Evolutionary conservation across 1,140 invertebrate species (phyloP), one percentile per base, ranked within the genome.

Genomic region (Meloidogyne floridensis): DNA sequence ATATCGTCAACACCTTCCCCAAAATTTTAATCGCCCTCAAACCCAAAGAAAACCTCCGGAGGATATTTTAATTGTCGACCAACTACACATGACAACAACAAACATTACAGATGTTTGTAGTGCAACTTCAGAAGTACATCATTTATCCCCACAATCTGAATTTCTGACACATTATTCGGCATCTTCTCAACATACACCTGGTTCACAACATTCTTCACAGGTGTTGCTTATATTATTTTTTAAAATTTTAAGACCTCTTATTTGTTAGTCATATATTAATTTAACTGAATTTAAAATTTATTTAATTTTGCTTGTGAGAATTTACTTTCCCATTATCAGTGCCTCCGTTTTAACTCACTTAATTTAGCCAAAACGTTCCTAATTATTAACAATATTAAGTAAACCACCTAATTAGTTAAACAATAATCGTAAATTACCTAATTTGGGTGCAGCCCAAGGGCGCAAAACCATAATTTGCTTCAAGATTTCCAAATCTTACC

Each of bases 161-260:
- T 84, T 84, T 65, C 56, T 84, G 32, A 83, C 75, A 15, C 83
- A 85, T 51, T 84, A 84, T 75, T 77, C 83, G 18, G 59, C n/a
- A 65, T 83, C 81, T n/a, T 77, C 83, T 10, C 83, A 84, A 59
- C 86, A 85, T 20, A 84, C 83, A 20, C 83, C 83, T 8, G 83
- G 83, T 20, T 85, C 84, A 32, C 83, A 81, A 42, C 83, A 83
- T 53, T 79, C 51, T 18, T 71, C n/a, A 54, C 78, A 86, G 56
- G 75, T 77, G 20, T 81, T 69, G 20, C 5, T 43, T 10, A 54
- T 13, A 11, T 73, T 43, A 47, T 51, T 74, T 53, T 53, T 10
- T 9, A 72, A 9, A 9, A 42, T 74, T 56, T 75, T 20, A 32
- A 32, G 32, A 32, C 32, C 32, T 32, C 32, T 32, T 32, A 32